Base-by-base conservation (phyloP, 2,888 invertebrate species). In the Stenolophus ochropezus region DNA sequence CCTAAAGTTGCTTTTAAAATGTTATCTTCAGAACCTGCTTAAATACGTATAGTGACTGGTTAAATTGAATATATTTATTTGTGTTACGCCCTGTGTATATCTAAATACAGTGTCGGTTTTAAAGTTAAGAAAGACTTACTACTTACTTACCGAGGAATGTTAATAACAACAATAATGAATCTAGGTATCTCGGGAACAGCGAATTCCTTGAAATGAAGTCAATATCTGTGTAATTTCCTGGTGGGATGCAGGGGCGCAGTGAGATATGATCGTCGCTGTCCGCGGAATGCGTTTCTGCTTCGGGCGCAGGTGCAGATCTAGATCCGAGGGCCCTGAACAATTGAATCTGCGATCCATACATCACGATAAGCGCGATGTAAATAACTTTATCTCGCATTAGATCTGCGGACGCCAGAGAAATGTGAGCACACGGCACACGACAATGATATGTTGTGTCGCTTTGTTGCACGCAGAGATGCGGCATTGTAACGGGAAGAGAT, bases 281-380 rank as follows among this genome's bases (percentile, higher is more conserved):
- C 2, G 16, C 16, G 71, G 42, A 33, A 42, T 71, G 71, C 71
- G 71, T 42, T 42, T 11, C 33, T 42, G 33, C 33, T 11, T 11
- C 42, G 20, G 18, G 42, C 79, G 53, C 79, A 79, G 79, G 79
- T 79, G 79, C 71, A 71, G 77, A 77, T 77, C 77, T 77, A 16
- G 61, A 77, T 77, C 61, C 58, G 77, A 77, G 65, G 42, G 21
- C 47, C 47, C 47, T 61, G 73, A 73, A 80, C 80, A 80, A 80
- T 80, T 80, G 80, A 80, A 80, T 80, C 42, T 71, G 73, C 18
- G 80, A 80, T 80, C 56, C 80, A 80, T 80, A 80, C 56, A 80
- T 80, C 80, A 80, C n/a, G 80, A 80, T 80, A 80, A 80, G 71
- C 23, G 18, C 21, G 42, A 80, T 80, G 80, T 80, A 80, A 80